A percentile compares a stretch with the other conserved stretches of the same genome.
These are phyloP conservation scores for Zonotrichia leucophrys DNA, from an alignment of 2,113 vertebrate genomes.

Conservation along the genomic window DNA sequence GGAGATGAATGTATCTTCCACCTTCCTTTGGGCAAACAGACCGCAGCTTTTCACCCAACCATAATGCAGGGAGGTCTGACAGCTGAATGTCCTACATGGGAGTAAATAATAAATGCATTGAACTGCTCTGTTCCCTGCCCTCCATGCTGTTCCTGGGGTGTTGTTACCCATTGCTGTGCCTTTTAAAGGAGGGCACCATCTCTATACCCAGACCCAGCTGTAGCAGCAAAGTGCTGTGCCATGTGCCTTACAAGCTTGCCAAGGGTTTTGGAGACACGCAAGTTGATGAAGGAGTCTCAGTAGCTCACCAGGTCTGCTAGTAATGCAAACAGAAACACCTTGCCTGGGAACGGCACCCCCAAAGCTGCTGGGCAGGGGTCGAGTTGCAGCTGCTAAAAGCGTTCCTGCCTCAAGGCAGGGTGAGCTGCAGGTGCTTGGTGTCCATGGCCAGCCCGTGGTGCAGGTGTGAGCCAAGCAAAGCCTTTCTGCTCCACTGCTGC, in stretches of 20 bases:
- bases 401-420: not conserved
- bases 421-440: not conserved
- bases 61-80: accelerated
- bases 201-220: not conserved
- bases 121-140: not conserved
- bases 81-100: not conserved
- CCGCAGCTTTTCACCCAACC: not conserved
- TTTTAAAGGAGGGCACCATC: not conserved
- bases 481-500: not conserved
- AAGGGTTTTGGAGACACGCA: not conserved
- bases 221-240: not conserved
- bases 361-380: not conserved
- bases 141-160: not conserved
- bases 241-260: accelerated
- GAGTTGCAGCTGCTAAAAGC: not conserved
- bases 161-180: not conserved
- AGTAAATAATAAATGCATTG: not conserved
- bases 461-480: not conserved
- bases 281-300: not conserved
- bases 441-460: not conserved
- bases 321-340: not conserved
- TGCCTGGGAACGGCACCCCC: not conserved
- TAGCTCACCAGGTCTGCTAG: not conserved
- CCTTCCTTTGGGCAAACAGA: not conserved
- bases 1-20: not conserved